Evolutionary conservation across 2,888 invertebrate species (phyloP).

Genomic region (Aphodius sticticus): DNA sequence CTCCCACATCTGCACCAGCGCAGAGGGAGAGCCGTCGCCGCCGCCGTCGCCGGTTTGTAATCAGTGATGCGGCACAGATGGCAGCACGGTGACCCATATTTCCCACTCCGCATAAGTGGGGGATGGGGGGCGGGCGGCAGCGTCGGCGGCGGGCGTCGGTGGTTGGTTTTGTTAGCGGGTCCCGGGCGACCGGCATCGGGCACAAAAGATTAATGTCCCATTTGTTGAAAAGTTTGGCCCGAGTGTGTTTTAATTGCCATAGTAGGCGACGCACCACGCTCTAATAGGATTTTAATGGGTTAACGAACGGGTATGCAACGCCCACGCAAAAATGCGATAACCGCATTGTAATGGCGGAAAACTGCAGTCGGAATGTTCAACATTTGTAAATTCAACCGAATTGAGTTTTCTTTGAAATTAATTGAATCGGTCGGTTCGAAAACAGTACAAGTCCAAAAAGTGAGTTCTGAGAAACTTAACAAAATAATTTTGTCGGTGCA

Average conservation of each 20-base stretch:
- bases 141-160: not conserved
- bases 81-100: slow-evolving; percentile 19
- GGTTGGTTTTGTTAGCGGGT: slow-evolving; percentile 13
- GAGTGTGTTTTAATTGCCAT: slow-evolving; percentile 23
- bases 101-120: slow-evolving; percentile 6
- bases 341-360: too few species aligned
- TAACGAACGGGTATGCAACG: not conserved
- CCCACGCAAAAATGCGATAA: not conserved
- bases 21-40: not conserved
- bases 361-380: too few species aligned
- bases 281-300: slow-evolving; percentile 18
- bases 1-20: not conserved
- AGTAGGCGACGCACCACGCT: slow-evolving; percentile 7
- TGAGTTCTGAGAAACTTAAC: too few species aligned
- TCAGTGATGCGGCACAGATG: slow-evolving; percentile 23
- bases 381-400: too few species aligned
- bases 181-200: slow-evolving; percentile 10
- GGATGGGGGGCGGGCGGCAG: not conserved
- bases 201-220: slow-evolving; percentile 26
- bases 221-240: slow-evolving; percentile 18
- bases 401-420: too few species aligned
- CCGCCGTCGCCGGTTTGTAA: slow-evolving; percentile 10
- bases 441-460: too few species aligned
- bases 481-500: too few species aligned
- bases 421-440: too few species aligned